Evolutionary conservation across 1,140 invertebrate species (phyloP), one percentile per base, ranked within the genome.

Genomic region (Ceratina japonica): DNA sequence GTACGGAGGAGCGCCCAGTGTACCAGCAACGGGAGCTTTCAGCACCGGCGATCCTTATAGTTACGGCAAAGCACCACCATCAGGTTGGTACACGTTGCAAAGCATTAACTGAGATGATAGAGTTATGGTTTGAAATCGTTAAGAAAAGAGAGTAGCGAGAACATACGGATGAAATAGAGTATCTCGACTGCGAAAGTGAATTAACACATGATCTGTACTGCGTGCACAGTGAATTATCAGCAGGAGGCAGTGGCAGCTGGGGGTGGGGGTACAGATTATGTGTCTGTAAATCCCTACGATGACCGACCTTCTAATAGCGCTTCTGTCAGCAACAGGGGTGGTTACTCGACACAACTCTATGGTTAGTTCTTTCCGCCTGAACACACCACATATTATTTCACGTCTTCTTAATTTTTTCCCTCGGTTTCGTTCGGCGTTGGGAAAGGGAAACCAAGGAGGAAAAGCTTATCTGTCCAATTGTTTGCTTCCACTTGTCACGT

Each of bases 41-140:
- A 88, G 84, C 54, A 69, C 91, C 56, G 83, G 84, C 12, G 92
- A 92, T 89, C 92, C 91, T 65, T 93, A 92, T 58, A 89, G 88
- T 81, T 93, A 93, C 79, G 89, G 91, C 79, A 93, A 93, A 91
- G 86, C 89, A 84, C 89, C 92, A 80, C 87, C 90, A 81, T 88
- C 90, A 87, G 90, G 91, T 92, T 85, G 79, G 73, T 82, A 27
- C 49, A 27, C 44, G 16, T n/a, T n/a, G n/a, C 54, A 56, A 56
- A n/a, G 54, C 5, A 51, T 31, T 31, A 7, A 13, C 24, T 16
- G 3, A n/a, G 3, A 0, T 37, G 13, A 22, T 27, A 16, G 18
- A 27, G 16, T 8, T 49, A 0, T 15, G 15, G 37, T 16, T 68
- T 10, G 10, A 70, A 20, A 12, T n/a, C 27, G 58, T n/a, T 37